Conservation (phyloP, 2,888 invertebrate species). For the Atherix ibis region DNA sequence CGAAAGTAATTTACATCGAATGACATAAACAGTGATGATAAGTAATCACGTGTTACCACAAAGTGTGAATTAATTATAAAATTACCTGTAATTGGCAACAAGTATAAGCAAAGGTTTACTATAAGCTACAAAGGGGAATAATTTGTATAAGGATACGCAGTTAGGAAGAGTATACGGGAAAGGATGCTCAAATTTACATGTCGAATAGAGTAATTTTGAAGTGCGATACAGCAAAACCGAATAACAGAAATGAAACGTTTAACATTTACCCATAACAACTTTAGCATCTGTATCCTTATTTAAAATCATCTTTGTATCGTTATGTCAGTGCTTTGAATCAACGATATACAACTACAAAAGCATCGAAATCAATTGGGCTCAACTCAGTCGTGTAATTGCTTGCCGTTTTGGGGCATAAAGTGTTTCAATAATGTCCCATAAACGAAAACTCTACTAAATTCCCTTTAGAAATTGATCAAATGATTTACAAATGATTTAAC, state of each 20-base stretch:
- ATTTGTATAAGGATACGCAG: too few species aligned
- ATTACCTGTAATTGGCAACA: slow-evolving; percentile 12
- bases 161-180: too few species aligned
- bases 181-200: slow-evolving; percentile 2
- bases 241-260: too few species aligned
- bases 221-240: slow-evolving; percentile 3
- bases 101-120: slow-evolving; percentile 6
- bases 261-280: slow-evolving; percentile 7
- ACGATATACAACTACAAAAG: too few species aligned
- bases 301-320: too few species aligned
- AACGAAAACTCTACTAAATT: slow-evolving; percentile 5
- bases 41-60: too few species aligned
- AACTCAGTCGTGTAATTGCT: slow-evolving; percentile 13
- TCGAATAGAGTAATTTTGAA: slow-evolving; percentile 2
- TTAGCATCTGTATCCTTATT: too few species aligned
- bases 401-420: slow-evolving; percentile 10
- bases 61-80: slow-evolving; percentile 13
- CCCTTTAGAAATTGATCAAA: slow-evolving; percentile 8
- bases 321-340: too few species aligned
- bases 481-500: slow-evolving; percentile 14
- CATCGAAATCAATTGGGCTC: slow-evolving; percentile 12
- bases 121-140: too few species aligned
- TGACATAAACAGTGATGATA: too few species aligned
- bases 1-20: too few species aligned
- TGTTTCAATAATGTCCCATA: slow-evolving; percentile 9